phyloP scores from a whole-genome alignment of 2,797 vertebrate species.

The Cetoscarus ocellatus region DNA sequence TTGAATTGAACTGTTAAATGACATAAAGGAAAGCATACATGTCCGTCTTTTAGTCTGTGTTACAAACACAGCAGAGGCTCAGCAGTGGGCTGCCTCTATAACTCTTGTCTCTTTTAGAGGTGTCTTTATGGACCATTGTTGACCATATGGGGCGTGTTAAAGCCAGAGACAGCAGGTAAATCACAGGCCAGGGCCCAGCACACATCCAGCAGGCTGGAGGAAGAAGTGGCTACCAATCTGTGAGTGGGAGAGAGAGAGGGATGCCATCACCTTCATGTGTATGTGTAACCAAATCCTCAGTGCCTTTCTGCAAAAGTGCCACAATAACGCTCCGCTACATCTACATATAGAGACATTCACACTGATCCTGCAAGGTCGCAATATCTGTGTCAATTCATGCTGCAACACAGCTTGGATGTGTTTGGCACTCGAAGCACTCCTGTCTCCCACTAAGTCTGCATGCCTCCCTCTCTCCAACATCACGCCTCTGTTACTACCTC shows the following conservation, averaged over 20 bases:
- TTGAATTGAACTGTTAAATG: too few species aligned
- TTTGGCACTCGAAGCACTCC: too few species aligned
- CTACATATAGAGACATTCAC: too few species aligned
- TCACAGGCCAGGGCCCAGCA: slow-evolving; percentile 80
- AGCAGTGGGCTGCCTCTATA: slow-evolving; percentile 74
- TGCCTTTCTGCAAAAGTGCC: too few species aligned
- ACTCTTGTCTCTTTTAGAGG: slow-evolving; percentile 86
- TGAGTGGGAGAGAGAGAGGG: slow-evolving; percentile 1
- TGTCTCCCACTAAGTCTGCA: too few species aligned
- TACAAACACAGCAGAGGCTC: slow-evolving; percentile 43
- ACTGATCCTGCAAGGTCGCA: too few species aligned
- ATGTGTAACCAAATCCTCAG: background rate
- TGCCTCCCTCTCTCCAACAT: too few species aligned
- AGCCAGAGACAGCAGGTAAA: slow-evolving; percentile 87
- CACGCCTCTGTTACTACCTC: too few species aligned
- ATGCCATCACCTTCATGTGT: background rate
- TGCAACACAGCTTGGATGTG: too few species aligned
- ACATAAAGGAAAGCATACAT: too few species aligned
- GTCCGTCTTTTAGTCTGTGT: slow-evolving; percentile 8
- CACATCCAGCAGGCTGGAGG: slow-evolving; percentile 84
- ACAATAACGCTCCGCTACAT: too few species aligned
- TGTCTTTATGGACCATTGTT: slow-evolving; percentile 88
- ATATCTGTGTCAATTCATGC: too few species aligned
- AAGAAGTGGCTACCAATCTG: slow-evolving; percentile 71
- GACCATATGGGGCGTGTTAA: slow-evolving; percentile 94